These are phyloP conservation scores for Drosophila anomalata DNA, from an alignment of 2,888 invertebrate species.

Conservation along the genomic window DNA sequence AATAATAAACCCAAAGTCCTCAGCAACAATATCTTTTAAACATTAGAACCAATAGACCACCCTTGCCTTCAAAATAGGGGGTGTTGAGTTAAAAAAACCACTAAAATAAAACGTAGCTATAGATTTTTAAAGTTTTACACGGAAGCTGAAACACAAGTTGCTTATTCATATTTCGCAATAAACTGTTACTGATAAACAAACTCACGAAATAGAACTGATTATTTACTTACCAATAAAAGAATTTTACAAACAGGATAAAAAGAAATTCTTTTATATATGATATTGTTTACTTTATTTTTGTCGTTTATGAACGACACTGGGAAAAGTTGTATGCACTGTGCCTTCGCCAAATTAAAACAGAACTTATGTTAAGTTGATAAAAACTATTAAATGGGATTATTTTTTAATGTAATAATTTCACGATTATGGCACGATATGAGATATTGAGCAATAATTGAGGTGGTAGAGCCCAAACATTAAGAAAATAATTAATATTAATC, in stretches of 20 bases:
- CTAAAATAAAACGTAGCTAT: conserved; percentile 60
- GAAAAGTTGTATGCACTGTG: conserved; percentile 1
- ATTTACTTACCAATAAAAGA: not conserved
- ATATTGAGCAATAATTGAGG: conserved; percentile 32
- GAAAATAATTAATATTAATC: conserved; percentile 10
- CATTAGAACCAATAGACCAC: conserved; percentile 6
- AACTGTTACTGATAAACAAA: conserved; percentile 17
- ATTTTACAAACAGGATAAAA: not conserved
- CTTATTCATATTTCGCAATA: conserved; percentile 5
- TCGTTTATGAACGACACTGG: conserved; percentile 17
- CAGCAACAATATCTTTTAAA: not conserved
- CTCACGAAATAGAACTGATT: conserved; percentile 6
- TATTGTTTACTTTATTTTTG: conserved; percentile 22
- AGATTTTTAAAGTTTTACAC: conserved; percentile 49
- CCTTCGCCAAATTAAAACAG: not conserved
- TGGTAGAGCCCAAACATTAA: not conserved
- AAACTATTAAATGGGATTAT: conserved; percentile 16
- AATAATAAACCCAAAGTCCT: too few relatives aligned
- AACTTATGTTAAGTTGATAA: not conserved
- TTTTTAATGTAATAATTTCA: conserved; percentile 24
- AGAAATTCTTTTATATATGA: not conserved
- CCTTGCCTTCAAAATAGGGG: conserved; percentile 7
- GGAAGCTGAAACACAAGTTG: conserved; percentile 43
- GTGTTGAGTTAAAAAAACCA: conserved; percentile 43
- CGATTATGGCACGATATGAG: conserved; percentile 44